Evolutionary conservation across 1,140 invertebrate genomes (phyloP).

Genomic region (Wiebesia pumilae): DNA sequence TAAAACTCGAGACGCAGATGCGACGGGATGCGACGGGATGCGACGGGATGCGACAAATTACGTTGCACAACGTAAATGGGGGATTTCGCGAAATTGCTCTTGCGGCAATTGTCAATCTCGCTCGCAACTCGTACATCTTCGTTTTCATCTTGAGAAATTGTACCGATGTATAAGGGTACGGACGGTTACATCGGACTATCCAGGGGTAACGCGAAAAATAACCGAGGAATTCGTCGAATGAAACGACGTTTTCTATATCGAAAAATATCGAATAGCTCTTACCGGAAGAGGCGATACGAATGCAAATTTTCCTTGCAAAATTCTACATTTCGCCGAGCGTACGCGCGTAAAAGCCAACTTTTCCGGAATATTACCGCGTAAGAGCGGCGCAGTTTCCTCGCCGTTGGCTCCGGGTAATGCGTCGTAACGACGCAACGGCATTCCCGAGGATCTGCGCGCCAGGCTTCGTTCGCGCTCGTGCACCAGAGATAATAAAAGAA

Average conservation of each 20-base stretch:
- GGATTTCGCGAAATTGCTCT: neutral
- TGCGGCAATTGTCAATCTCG: neutral
- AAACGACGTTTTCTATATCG: too few species aligned
- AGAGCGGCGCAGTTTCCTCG: neutral
- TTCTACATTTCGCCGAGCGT: neutral
- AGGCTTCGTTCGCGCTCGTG: neutral
- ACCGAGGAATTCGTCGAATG: too few species aligned
- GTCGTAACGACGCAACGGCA: neutral
- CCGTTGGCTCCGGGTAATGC: neutral
- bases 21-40: too few species aligned
- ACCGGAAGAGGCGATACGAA: neutral
- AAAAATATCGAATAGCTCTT: too few species aligned
- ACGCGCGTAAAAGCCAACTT: too few species aligned
- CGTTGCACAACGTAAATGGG: too few species aligned
- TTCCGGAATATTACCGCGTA: too few species aligned
- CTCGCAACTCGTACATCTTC: neutral
- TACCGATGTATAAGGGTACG: neutral
- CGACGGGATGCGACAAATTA: too few species aligned
- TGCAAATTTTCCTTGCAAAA: neutral
- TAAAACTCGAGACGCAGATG: too few species aligned
- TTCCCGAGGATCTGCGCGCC: neutral
- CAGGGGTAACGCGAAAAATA: too few species aligned
- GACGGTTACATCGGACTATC: too few species aligned
- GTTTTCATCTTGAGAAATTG: neutral
- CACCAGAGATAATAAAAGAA: neutral